A percentile compares a stretch with the other conserved stretches of the same genome.
These are phyloP conservation scores for Poeciliopsis paucimaculata DNA, from an alignment of 2,797 vertebrate genomes.

Conservation along the genomic window DNA sequence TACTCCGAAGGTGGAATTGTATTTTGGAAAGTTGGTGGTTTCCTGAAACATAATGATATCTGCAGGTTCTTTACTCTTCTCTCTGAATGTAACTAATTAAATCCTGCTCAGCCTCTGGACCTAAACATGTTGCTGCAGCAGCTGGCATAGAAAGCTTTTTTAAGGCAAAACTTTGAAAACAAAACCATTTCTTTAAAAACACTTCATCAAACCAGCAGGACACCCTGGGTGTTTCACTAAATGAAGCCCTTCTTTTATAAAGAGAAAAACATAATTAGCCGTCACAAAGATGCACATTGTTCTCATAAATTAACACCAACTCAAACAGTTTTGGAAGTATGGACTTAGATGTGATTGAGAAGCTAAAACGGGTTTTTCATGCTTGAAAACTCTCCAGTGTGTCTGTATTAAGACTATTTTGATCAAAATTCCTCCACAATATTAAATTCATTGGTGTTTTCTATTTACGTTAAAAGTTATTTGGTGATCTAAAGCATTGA, in stretches of 20 bases:
- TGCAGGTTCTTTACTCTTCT: not conserved
- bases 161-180: not conserved
- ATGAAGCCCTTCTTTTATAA: not conserved
- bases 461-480: not conserved
- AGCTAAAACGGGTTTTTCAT: not conserved
- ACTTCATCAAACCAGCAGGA: not conserved
- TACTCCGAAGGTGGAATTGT: not conserved
- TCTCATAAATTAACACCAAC: not conserved
- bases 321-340: not conserved
- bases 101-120: not conserved
- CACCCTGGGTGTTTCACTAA: not conserved
- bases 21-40: not conserved
- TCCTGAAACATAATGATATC: not conserved
- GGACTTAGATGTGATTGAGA: not conserved
- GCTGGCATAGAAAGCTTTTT: not conserved
- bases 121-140: not conserved
- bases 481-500: not conserved
- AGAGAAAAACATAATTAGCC: not conserved
- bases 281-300: not conserved
- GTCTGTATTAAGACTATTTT: not conserved
- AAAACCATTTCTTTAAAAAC: not conserved
- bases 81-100: not conserved
- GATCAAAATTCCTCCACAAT: not conserved
- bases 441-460: not conserved
- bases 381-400: not conserved